phyloP scores from a whole-genome alignment of 2,888 invertebrate genomes.

The Lapara coniferarum region DNA sequence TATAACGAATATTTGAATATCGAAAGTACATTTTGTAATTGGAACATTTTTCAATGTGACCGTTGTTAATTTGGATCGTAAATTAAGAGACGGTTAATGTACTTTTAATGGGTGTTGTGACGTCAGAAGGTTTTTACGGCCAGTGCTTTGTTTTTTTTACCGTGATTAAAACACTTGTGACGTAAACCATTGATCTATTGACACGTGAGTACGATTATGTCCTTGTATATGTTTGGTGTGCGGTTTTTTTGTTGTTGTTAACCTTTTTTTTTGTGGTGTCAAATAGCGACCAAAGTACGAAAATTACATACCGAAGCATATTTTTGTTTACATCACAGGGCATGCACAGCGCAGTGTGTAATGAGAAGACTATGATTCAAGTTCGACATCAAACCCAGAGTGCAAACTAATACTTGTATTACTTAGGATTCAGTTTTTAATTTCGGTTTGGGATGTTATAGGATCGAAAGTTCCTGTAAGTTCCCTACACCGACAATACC shows the following conservation, averaged over 20 bases:
- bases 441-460: no score
- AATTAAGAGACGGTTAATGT: constrained; percentile 11
- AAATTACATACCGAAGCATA: no score
- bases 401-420: no score
- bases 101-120: constrained; percentile 19
- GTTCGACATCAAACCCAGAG: no score
- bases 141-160: constrained; percentile 3
- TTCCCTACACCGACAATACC: no score
- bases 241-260: background rate
- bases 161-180: constrained; percentile 11
- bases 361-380: no score
- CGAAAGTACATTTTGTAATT: constrained; percentile 8
- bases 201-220: constrained; percentile 12
- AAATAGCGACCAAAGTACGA: no score
- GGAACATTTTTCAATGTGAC: constrained; percentile 13
- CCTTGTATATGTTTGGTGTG: constrained; percentile 5
- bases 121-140: constrained; percentile 6
- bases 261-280: no score
- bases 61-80: constrained; percentile 10
- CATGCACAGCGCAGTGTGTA: no score
- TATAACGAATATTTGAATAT: background rate
- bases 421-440: no score
- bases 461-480: no score
- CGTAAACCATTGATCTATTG: constrained; percentile 3
- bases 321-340: no score